phyloP scores from a whole-genome alignment of 2,113 vertebrate genomes.

The Larimichthys crocea region DNA sequence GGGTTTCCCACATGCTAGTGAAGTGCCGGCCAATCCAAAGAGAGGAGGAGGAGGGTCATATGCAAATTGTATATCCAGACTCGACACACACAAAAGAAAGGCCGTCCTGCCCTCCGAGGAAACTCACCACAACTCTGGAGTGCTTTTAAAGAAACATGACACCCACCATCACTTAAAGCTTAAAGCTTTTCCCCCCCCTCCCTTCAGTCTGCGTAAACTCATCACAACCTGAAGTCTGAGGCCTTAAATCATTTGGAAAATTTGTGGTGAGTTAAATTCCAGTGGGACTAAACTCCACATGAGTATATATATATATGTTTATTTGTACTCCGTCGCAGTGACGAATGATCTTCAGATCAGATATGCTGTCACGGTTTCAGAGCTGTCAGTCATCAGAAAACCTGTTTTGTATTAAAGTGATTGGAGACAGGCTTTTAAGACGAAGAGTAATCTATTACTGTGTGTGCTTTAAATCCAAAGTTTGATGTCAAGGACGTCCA shows the following conservation, averaged over 20 bases:
- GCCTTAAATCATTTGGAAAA: conserved; percentile 51
- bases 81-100: conserved; percentile 51
- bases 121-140: conserved; percentile 52
- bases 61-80: conserved; percentile 57
- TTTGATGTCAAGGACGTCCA: too few relatives aligned
- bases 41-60: conserved; percentile 45
- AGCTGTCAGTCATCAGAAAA: conserved; percentile 14
- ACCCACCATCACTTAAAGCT: conserved; percentile 38
- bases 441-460: background rate
- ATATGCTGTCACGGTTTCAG: conserved; percentile 9
- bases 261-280: conserved; percentile 13
- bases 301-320: background rate
- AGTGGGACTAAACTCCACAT: conserved; percentile 3
- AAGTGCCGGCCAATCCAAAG: conserved; percentile 61
- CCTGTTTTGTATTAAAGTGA: background rate
- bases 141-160: conserved; percentile 81
- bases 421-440: background rate
- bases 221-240: conserved; percentile 46
- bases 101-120: conserved; percentile 56
- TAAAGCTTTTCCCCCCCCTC: background rate
- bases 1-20: conserved; percentile 58
- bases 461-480: background rate
- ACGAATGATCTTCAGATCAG: conserved; percentile 37
- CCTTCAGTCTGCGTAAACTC: conserved; percentile 57
- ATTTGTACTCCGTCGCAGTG: conserved; percentile 27